Conservation (phyloP, 2,888 invertebrate species). For the Nasonovia ribisnigri region DNA sequence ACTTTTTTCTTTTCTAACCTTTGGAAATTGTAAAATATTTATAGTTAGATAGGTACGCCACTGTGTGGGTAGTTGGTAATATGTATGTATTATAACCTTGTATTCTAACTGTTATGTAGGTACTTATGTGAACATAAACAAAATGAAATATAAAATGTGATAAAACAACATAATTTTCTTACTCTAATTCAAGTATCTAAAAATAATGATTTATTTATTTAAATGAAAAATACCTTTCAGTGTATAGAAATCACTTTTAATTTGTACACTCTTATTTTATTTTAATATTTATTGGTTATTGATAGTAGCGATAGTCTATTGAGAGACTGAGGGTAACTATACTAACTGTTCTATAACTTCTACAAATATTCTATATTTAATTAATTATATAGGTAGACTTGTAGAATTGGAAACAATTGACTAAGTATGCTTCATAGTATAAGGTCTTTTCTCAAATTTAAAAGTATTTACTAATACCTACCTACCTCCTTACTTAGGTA, state of each 20-base stretch:
- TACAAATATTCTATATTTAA: not conserved
- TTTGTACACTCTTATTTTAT: not conserved
- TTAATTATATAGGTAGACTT: not conserved
- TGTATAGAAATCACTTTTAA: not conserved
- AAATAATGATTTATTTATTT: not conserved
- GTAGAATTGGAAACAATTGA: not conserved
- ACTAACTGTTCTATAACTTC: not conserved
- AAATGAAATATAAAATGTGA: not conserved
- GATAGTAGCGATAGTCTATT: too few species aligned
- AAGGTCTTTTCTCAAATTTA: not conserved
- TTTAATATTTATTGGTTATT: not conserved
- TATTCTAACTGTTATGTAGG: not conserved
- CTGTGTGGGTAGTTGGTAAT: not conserved
- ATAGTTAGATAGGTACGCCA: not conserved
- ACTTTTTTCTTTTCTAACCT: conserved; percentile 30
- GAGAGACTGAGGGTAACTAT: not conserved
- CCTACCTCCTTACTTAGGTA: not conserved
- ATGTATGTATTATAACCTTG: not conserved
- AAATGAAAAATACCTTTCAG: not conserved
- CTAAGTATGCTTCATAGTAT: not conserved
- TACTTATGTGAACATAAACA: not conserved
- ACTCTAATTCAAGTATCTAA: not conserved
- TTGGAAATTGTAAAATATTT: conserved; percentile 32
- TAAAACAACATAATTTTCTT: not conserved
- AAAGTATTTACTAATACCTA: not conserved